Base-by-base conservation (phyloP, 2,113 vertebrate genomes). In the Toxotes chatareus region DNA sequence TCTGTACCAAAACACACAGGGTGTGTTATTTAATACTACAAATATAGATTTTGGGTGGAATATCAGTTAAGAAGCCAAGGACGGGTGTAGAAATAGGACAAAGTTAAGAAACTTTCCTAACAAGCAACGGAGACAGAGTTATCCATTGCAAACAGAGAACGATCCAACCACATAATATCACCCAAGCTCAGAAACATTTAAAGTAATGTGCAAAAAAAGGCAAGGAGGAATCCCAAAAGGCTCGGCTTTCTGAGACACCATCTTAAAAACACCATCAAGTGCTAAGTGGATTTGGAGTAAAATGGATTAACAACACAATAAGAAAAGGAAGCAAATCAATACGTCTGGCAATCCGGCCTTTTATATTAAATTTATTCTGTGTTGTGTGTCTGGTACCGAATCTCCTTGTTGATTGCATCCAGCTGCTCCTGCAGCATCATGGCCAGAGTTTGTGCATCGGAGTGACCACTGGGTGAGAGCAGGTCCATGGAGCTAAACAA, bases 371-470 rank as follows among this genome's bases (percentile, higher is more conserved):
- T 76, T 2, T 74, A 57, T 5, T 23, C 46, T 51, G 9, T 4
- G 7, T 23, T 17, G 51, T 51, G 73, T 4, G 46, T 34, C 55
- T 17, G n/a, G 61, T 89, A 99, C 98, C 98, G 96, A 66, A 99
- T 99, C 95, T 99, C 98, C 90, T 99, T 99, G 94, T 99, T 99
- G 90, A 99, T 99, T 32, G 98, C 98, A 91, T 99, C 98, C 66
- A 99, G 87, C 85, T 99, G 98, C 83, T 99, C 98, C 87, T 99
- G 98, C 91, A 99, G 96, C 98, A 99, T 99, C 97, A 99, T 99
- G 82, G 98, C 98, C 78, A 99, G 93, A 0, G 98, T 99, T 85
- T 99, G 98, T 32, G 98, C 98, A 67, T 99, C 98, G 0, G 98
- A 99, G 94, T 99, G 98, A 27, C 98, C 98, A 1, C 98, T 93